Base-by-base conservation (phyloP, 1,140 invertebrate species). In the Panagrolaimus sp. region DNA sequence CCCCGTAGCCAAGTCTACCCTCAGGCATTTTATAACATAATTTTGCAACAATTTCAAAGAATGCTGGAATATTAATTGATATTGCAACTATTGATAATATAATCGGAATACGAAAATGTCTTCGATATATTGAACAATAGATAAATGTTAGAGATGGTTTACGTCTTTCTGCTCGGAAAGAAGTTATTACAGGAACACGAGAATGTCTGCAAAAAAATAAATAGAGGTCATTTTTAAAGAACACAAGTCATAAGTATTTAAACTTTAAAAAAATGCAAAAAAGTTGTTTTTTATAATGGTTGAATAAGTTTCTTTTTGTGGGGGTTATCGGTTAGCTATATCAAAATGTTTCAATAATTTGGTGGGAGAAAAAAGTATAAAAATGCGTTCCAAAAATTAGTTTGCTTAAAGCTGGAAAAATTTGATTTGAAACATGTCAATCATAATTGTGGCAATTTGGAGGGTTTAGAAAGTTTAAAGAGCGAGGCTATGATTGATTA, bases 81-180 rank as follows among this genome's bases (percentile, higher is more conserved):
- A 78, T 57, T 16, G 76, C 77, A 8, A 71, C 5, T 0, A 71
- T 20, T 13, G 76, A 79, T 2, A 78, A 23, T 4, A 76, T 16
- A 23, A 79, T 9, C n/a, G 76, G 76, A 68, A 80, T 66, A 48
- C 63, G 70, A 46, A 79, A 76, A 25, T 80, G 66, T 42, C 69
- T 67, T 69, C 77, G 44, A 42, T 79, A 79, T 8, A 65, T 68
- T 13, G 63, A 53, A 43, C 74, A 72, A 31, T 76, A 77, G 51
- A 75, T 77, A 42, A 74, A 72, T 20, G 9, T 67, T 23, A 73
- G 42, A 11, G 69, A 71, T 5, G 71, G 20, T 25, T 72, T 77
- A 45, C 75, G 67, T 53, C 75, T 68, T 61, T 78, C 72, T 14
- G 67, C 65, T 61, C 71, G 72, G 53, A 78, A 79, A 5, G 74